A percentile compares a stretch with the other conserved stretches of the same genome.
phyloP scores from a whole-genome alignment of 1,140 invertebrate genomes.

The Leptestheria dahalacensis region DNA sequence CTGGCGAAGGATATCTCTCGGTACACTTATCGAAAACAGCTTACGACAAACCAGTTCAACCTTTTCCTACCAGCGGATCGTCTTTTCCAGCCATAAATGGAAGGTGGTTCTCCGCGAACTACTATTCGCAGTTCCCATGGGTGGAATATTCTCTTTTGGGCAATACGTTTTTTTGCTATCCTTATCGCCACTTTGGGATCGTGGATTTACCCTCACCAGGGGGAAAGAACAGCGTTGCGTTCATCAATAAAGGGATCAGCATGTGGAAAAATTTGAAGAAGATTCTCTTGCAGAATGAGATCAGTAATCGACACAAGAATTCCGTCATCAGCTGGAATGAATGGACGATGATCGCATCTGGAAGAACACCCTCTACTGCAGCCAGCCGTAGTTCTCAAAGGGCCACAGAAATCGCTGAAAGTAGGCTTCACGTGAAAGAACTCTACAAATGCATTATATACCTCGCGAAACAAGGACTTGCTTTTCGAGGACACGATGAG shows the following conservation, averaged over 20 bases:
- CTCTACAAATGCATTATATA: not conserved
- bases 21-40: no score
- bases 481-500: slow-evolving; percentile 24
- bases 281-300: no score
- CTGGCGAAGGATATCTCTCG: no score
- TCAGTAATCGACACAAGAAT: no score
- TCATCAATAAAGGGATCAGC: not conserved
- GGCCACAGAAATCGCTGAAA: slow-evolving; percentile 1
- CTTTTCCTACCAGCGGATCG: not conserved
- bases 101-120: not conserved
- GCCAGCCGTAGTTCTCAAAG: not conserved
- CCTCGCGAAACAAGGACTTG: slow-evolving; percentile 24
- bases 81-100: not conserved
- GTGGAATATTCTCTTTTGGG: not conserved
- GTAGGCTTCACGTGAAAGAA: not conserved
- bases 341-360: no score
- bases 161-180: not conserved
- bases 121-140: not conserved
- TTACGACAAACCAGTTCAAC: not conserved
- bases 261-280: slow-evolving; percentile 4
- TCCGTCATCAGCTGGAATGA: no score
- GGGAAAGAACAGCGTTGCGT: slow-evolving; percentile 1
- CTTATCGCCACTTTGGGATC: not conserved
- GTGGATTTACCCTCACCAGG: not conserved
- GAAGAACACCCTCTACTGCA: no score